A percentile compares a stretch with the other conserved stretches of the same genome.
phyloP scores from a whole-genome alignment of 2,113 vertebrate genomes.

The Tichodroma muraria region DNA sequence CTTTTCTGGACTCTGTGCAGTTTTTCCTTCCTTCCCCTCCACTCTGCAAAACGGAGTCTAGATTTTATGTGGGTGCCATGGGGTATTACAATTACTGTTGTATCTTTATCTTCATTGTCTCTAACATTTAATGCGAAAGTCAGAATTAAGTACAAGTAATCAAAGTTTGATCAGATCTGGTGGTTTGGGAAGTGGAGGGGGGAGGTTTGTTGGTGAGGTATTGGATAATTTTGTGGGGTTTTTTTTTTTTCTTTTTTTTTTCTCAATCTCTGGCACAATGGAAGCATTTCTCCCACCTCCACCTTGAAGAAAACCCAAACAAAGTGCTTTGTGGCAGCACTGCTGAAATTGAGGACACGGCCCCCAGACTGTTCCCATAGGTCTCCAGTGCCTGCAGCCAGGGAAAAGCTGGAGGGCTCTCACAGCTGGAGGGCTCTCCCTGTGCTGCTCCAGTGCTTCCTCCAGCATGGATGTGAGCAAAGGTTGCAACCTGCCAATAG shows the following conservation, averaged over 20 bases:
- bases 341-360: neutral
- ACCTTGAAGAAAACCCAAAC: neutral
- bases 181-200: accelerated
- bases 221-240: neutral
- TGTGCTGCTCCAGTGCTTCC: neutral
- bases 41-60: neutral
- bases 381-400: neutral
- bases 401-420: neutral
- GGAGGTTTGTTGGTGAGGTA: neutral
- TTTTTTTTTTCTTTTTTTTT: too few species aligned
- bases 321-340: neutral
- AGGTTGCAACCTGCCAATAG: neutral
- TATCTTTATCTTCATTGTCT: neutral
- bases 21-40: neutral
- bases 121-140: neutral
- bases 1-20: neutral
- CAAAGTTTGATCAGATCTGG: neutral
- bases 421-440: neutral
- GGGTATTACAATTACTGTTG: neutral
- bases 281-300: neutral
- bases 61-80: neutral
- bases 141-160: neutral
- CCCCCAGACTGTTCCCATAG: neutral
- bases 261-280: neutral
- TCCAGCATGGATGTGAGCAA: neutral